Conservation (phyloP, 35 echinoderm and acorn worm genomes). For the Diadema setosum region DNA sequence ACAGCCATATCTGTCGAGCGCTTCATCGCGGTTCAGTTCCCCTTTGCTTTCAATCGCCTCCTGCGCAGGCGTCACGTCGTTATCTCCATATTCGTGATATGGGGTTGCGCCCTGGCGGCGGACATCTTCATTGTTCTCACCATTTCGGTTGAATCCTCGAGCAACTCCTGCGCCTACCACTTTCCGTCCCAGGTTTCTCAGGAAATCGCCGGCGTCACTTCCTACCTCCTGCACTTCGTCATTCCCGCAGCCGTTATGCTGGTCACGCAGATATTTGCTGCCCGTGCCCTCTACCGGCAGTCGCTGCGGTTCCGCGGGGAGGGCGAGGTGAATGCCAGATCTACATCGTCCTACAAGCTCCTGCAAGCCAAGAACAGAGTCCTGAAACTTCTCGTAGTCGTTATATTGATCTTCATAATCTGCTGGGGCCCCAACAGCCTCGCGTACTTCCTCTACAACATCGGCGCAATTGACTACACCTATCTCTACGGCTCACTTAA, state of each 20-base stretch:
- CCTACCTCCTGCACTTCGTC: slow-evolving; percentile 46
- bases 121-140: slow-evolving; percentile 44
- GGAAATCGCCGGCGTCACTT: background rate
- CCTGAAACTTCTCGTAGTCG: slow-evolving; percentile 71
- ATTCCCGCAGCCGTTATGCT: slow-evolving; percentile 78
- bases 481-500: slow-evolving; percentile 56
- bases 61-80: slow-evolving; percentile 35
- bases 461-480: slow-evolving; percentile 29
- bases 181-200: background rate
- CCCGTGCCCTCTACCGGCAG: slow-evolving; percentile 20
- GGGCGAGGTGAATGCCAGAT: background rate
- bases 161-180: background rate
- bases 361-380: slow-evolving; percentile 57
- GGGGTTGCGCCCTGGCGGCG: slow-evolving; percentile 27
- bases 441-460: slow-evolving; percentile 58
- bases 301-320: background rate
- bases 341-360: slow-evolving; percentile 18
- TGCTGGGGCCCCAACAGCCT: slow-evolving; percentile 83
- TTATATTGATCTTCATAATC: slow-evolving; percentile 81
- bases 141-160: background rate
- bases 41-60: slow-evolving; percentile 54
- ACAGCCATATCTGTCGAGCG: slow-evolving; percentile 79
- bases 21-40: slow-evolving; percentile 75
- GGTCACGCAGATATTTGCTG: background rate
- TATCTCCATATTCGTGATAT: slow-evolving; percentile 34